Conservation (phyloP, 2,113 vertebrate genomes). For the Thermophis baileyi region DNA sequence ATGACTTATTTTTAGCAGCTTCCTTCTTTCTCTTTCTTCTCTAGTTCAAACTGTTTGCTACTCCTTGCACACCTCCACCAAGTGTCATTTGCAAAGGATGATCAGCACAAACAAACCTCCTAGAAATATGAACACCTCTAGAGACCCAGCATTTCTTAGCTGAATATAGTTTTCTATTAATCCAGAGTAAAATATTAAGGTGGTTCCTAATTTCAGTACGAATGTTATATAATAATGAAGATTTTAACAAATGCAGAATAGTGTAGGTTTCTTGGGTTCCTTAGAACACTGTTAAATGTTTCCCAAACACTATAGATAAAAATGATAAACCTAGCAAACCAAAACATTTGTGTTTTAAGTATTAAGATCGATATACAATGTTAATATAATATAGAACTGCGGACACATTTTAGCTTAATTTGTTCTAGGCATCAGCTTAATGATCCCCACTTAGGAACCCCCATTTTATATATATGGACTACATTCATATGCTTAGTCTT, state of each 20-base stretch:
- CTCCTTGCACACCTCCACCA: slow-evolving; percentile 9
- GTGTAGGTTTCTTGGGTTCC: slow-evolving; percentile 10
- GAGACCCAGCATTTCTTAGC: background rate
- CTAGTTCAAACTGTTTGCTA: slow-evolving; percentile 24
- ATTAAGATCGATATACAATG: slow-evolving; percentile 22
- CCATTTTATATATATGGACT: no score
- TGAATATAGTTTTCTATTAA: background rate
- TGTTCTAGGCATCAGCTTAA: background rate
- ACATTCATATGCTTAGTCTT: no score
- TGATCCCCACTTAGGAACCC: background rate
- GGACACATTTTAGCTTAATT: background rate
- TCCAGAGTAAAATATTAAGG: background rate
- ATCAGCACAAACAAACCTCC: slow-evolving; percentile 28
- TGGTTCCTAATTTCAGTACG: slow-evolving; percentile 8
- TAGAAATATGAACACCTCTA: slow-evolving; percentile 29
- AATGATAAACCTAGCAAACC: background rate
- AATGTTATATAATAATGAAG: background rate
- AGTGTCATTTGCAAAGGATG: slow-evolving; percentile 27
- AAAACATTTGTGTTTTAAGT: slow-evolving; percentile 10
- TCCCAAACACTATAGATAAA: slow-evolving; percentile 15
- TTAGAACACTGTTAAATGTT: slow-evolving; percentile 14
- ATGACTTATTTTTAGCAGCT: slow-evolving; percentile 34
- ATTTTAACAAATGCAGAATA: background rate
- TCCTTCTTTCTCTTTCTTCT: background rate
- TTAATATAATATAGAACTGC: background rate